phyloP scores from a whole-genome alignment of 2,113 vertebrate genomes.

The Carassius gibelio region DNA sequence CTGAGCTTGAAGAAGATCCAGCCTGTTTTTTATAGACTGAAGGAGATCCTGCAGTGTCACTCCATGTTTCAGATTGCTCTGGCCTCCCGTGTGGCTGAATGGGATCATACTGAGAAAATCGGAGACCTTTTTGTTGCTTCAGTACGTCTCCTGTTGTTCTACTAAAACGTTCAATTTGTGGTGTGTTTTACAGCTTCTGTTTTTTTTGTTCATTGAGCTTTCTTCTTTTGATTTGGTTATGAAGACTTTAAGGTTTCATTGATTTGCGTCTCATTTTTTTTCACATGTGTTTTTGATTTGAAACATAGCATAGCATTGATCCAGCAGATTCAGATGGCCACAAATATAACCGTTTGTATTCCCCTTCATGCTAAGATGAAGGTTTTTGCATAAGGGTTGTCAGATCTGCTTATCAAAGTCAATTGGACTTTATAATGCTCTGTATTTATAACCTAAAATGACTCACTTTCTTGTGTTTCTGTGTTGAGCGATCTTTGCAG shows the following conservation, averaged over 20 bases:
- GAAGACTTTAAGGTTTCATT: neutral
- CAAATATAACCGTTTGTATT: neutral
- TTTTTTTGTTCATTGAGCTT: neutral
- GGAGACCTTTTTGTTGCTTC: slow-evolving; percentile 89
- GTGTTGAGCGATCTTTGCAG: slow-evolving; percentile 39
- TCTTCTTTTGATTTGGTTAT: neutral
- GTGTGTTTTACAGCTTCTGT: neutral
- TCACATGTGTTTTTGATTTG: neutral
- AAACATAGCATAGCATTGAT: neutral
- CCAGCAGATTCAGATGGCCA: neutral
- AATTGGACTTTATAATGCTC: slow-evolving; percentile 3
- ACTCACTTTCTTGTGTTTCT: slow-evolving; percentile 19
- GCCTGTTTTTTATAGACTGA: slow-evolving; percentile 79
- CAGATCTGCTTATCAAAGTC: neutral
- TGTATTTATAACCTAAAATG: neutral
- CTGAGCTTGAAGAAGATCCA: slow-evolving; percentile 81
- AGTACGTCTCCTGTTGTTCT: slow-evolving; percentile 62
- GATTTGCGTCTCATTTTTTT: neutral
- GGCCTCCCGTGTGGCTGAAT: slow-evolving; percentile 81
- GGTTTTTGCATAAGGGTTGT: neutral
- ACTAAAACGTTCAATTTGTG: neutral
- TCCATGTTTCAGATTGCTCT: slow-evolving; percentile 89
- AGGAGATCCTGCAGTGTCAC: slow-evolving; percentile 86
- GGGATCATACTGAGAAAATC: slow-evolving; percentile 82
- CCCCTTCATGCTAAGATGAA: neutral